Base-by-base conservation (phyloP, 2,113 vertebrate species). In the Callaeas wilsoni region DNA sequence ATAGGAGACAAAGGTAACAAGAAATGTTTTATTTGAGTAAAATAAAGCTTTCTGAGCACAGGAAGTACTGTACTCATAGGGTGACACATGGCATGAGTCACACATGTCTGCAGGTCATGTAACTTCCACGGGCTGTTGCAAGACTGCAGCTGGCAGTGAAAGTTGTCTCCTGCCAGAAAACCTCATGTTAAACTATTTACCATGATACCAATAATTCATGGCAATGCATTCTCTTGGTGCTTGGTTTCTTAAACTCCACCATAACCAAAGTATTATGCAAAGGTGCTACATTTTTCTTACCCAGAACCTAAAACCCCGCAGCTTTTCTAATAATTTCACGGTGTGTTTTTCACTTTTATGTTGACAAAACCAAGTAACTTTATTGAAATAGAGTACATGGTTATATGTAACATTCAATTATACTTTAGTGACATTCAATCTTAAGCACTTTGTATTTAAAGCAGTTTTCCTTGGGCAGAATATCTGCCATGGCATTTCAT, bases 211-310 rank as follows among this genome's bases (percentile, higher is more conserved):
- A 30, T 73, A 62, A 70, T 79, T 63, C 50, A 65, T 71, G 65
- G 52, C 85, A 87, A 65, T 59, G 16, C 27, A 37, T 87, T 94
- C 22, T 85, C 39, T 74, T 65, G 94, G 88, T 96, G 95, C 95
- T 97, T 90, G 55, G 49, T 82, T 94, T 88, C 87, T 46, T 83
- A 62, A 93, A 79, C 29, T 73, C 25, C 11, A 5, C 35, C 23
- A 16, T 59, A 80, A 95, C 95, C 97, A 97, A 97, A 96, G 69
- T 75, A 74, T 81, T 76, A 93, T 33, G 42, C 4, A 39, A 60
- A 92, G 90, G 95, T 97, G 95, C 93, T 97, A 91, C 50, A 74
- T 44, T 50, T 93, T 94, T 74, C 41, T 88, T 59, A 91, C 30
- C 76, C 57, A 46, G 35, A 85, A 65, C 33, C 16, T 57, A 44